These are phyloP conservation scores for Micropoecilia bifurca DNA, from an alignment of 2,797 vertebrate genomes.

Conservation along the genomic window DNA sequence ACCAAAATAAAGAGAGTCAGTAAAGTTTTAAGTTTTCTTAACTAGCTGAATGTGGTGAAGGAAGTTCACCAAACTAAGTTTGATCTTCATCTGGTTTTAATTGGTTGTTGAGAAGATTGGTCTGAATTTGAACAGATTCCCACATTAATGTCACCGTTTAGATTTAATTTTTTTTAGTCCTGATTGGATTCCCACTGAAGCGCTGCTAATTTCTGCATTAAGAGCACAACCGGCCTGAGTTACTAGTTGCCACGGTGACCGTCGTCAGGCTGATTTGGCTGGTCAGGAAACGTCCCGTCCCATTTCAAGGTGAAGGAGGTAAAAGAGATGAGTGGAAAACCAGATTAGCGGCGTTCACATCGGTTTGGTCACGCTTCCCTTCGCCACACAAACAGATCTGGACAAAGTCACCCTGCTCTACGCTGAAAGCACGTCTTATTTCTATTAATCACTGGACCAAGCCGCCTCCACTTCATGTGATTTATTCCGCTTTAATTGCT, in stretches of 20 bases:
- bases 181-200: neutral
- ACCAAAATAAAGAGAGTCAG: too few species aligned
- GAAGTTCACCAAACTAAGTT: too few species aligned
- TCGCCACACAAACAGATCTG: constrained; percentile 7
- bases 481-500: constrained; percentile 55
- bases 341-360: constrained; percentile 47
- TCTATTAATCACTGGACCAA: constrained; percentile 20
- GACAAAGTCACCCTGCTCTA: constrained; percentile 19
- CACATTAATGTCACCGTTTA: neutral
- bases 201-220: neutral
- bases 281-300: constrained; percentile 6
- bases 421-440: constrained; percentile 12
- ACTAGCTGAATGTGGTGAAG: too few species aligned
- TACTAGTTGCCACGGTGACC: neutral
- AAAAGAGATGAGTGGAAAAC: constrained; percentile 52
- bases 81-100: too few species aligned
- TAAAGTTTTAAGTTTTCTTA: too few species aligned
- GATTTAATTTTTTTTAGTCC: neutral
- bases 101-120: too few species aligned
- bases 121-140: too few species aligned
- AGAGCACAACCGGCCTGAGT: too few species aligned
- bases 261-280: constrained; percentile 18
- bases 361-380: constrained; percentile 30
- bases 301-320: constrained; percentile 55
- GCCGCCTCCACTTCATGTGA: constrained; percentile 29